Evolutionary conservation across 2,888 invertebrate genomes (phyloP), one percentile per base, ranked within the genome.

Genomic region (Nephrocerus scutellatus): DNA sequence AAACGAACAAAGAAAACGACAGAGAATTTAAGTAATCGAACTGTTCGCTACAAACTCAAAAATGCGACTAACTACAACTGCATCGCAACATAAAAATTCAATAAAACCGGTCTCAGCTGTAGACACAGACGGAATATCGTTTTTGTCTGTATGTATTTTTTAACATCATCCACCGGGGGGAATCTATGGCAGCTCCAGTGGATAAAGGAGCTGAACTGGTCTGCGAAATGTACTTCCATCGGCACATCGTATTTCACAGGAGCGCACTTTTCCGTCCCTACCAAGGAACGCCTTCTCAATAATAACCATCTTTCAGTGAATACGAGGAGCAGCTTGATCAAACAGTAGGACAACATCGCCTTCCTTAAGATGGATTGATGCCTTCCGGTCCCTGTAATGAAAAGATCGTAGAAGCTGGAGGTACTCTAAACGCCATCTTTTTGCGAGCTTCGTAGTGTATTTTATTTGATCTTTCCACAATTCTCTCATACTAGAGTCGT

Each of bases 261-360:
- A n/a, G n/a, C n/a, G n/a, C n/a, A n/a, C n/a, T n/a, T n/a, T 41
- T 2, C 25, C 37, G 15, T 34, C 41, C 16, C 37, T 29, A 26
- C 37, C 41, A 15, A 26, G 32, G 19, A 36, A 36, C 7, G 29
- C 15, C 20, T 36, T 20, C 18, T 41, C 9, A 6, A 32, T 23
- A 19, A 32, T 32, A 15, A 36, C 33, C 36, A 41, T 32, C 34
- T 37, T 33, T 31, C 36, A 19, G 26, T 6, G n/a, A n/a, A n/a
- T n/a, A n/a, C n/a, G n/a, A n/a, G n/a, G n/a, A n/a, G n/a, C n/a
- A n/a, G n/a, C n/a, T 12, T 15, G 20, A 29, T 41, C 33, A 16
- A 30, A 24, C 5, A 38, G 26, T n/a, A 38, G 25, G n/a, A 32
- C 25, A 14, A 37, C 41, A 36, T 41, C 41, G 18, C 24, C 41